A percentile compares a stretch with the other conserved stretches of the same genome.
phyloP scores from a whole-genome alignment of 2,113 vertebrate genomes.

The Ceratotherium simum region DNA sequence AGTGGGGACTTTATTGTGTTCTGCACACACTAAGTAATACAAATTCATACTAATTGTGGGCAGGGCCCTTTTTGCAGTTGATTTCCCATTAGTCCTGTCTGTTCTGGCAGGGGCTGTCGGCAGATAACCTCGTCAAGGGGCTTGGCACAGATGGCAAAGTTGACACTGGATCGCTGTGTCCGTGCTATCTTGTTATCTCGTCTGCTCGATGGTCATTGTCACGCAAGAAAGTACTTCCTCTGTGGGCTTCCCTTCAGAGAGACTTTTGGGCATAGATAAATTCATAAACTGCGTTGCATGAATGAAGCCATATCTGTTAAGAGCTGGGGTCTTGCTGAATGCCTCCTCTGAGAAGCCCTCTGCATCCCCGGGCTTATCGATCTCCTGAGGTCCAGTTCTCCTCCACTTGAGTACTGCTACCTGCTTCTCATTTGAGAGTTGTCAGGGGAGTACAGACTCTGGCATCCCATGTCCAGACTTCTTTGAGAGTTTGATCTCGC shows the following conservation, averaged over 20 bases:
- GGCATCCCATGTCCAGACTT: not conserved
- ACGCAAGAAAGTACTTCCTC: conserved; percentile 52
- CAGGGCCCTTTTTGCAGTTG: not conserved
- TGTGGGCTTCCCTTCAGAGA: not conserved
- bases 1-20: no score
- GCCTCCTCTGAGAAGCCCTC: not conserved
- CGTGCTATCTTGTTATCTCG: not conserved
- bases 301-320: not conserved
- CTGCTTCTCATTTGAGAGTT: not conserved
- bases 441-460: not conserved
- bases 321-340: not conserved
- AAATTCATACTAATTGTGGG: not conserved
- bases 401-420: not conserved
- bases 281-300: not conserved
- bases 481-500: not conserved
- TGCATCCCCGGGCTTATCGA: fast-evolving
- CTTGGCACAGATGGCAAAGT: not conserved
- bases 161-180: not conserved
- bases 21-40: no score
- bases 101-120: not conserved
- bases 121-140: conserved; percentile 23
- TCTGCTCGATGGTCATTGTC: conserved; percentile 58
- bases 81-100: not conserved
- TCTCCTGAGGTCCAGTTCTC: not conserved
- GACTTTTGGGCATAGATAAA: not conserved